phyloP scores from a whole-genome alignment of 92 coral and sea anemone genomes.

The Scolanthus callimorphus region DNA sequence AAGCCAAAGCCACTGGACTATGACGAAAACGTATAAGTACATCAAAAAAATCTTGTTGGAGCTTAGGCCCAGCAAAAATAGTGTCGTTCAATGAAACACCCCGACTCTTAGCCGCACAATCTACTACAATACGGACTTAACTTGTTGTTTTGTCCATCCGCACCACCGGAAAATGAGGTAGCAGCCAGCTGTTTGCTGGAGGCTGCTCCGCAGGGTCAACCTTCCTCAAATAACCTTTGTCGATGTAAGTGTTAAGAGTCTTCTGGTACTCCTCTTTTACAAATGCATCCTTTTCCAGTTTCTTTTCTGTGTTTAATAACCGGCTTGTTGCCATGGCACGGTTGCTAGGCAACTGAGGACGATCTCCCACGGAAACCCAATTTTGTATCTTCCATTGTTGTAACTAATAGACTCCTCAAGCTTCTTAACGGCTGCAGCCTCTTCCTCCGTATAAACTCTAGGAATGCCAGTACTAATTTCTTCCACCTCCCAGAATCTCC shows the following conservation, averaged over 20 bases:
- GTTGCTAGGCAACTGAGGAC: too few species aligned
- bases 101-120: too few species aligned
- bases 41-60: too few species aligned
- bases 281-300: conserved; percentile 17
- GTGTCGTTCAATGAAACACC: too few species aligned
- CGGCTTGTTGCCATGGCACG: conserved; percentile 16
- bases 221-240: conserved; percentile 38
- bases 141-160: conserved; percentile 66
- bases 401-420: not conserved
- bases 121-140: too few species aligned
- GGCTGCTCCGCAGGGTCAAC: conserved; percentile 17
- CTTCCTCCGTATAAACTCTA: conserved; percentile 1
- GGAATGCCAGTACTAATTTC: not conserved
- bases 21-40: too few species aligned
- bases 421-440: conserved; percentile 2
- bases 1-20: conserved; percentile 34
- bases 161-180: too few species aligned
- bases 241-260: conserved; percentile 30
- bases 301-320: conserved; percentile 27
- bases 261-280: conserved; percentile 36
- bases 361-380: too few species aligned
- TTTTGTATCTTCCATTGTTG: too few species aligned
- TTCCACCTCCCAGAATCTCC: not conserved
- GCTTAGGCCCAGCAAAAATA: too few species aligned
- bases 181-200: too few species aligned